These are phyloP conservation scores for Malurus cyaneus DNA, from an alignment of 2,113 vertebrate genomes.

Conservation along the genomic window DNA sequence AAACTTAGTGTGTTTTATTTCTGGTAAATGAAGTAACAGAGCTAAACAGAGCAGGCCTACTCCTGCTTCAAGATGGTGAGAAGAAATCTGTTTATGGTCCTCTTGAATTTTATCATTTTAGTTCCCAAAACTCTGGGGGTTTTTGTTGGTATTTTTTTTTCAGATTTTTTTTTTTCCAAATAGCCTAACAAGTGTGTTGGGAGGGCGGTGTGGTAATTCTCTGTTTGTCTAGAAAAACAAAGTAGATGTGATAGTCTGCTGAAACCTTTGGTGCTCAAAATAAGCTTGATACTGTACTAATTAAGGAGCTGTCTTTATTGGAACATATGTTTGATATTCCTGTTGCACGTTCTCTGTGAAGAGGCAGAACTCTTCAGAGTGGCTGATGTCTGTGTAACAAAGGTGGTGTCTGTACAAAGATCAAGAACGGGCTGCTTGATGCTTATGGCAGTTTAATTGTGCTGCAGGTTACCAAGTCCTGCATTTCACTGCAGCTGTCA, in stretches of 20 bases:
- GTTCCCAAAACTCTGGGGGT: background rate
- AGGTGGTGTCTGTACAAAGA: conserved; percentile 42
- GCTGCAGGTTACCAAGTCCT: conserved; percentile 13
- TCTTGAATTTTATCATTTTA: background rate
- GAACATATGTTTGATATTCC: background rate
- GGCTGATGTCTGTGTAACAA: background rate
- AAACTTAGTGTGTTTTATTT: background rate
- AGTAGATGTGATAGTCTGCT: conserved; percentile 2
- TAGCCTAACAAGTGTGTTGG: background rate
- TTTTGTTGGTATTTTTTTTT: background rate
- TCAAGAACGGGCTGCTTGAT: background rate
- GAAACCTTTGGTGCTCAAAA: background rate
- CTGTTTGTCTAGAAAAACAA: background rate
- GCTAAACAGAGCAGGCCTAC: background rate
- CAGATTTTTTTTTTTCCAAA: background rate
- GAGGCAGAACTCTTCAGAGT: background rate
- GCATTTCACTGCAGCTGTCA: background rate
- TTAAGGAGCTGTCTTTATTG: conserved; percentile 4
- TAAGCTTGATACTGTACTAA: background rate
- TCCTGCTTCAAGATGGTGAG: background rate
- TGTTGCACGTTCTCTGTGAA: background rate
- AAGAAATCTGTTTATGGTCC: background rate
- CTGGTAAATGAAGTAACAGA: background rate
- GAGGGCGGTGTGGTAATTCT: background rate
- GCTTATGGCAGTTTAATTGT: background rate